Evolutionary conservation across 1,140 invertebrate species (phyloP), one percentile per base, ranked within the genome.

Genomic region (Halyomorpha halys): DNA sequence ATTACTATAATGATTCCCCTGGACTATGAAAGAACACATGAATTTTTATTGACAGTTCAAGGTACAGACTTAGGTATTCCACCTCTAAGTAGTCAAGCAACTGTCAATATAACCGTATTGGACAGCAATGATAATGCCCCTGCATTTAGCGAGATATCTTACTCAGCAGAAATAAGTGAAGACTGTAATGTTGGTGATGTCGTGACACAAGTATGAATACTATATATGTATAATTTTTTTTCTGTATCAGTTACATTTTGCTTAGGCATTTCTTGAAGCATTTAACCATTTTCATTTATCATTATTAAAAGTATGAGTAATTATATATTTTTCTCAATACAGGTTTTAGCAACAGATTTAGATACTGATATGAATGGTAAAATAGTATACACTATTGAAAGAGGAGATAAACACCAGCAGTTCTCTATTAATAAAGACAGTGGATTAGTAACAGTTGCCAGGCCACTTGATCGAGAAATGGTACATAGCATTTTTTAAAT

Each of bases 111-210:
- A 54, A 85, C 87, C 0, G 81, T 97, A 3, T 78, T 81, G 9
- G 94, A 97, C 75, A 85, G 86, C 68, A 97, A 97, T 73, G 94
- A 97, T 71, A 95, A 96, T 74, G 78, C 83, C 13, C 93, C 94
- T 3, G 78, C 83, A 45, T 97, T 97, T 73, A 81, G 79, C 54
- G 89, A 92, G 73, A 78, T 82, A 44, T 81, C 86, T 0, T 97
- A 95, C 72, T 84, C 82, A 53, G 83, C 89, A 5, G 78, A 83
- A 47, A 82, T 95, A 2, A 79, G 82, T 45, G 93, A 96, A 76
- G 89, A 94, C 75, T 81, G 86, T 0, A 74, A 78, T 65, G 72
- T 85, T 18, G 86, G 85, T 47, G 81, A 86, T 67, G 81, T 82
- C 69, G 82, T 94, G 34, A 71, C 85, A 18, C 84, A 87, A 74